A percentile compares a stretch with the other conserved stretches of the same genome.
These are phyloP conservation scores for Pristiophorus japonicus DNA, from an alignment of 2,113 vertebrate species.

Conservation along the genomic window DNA sequence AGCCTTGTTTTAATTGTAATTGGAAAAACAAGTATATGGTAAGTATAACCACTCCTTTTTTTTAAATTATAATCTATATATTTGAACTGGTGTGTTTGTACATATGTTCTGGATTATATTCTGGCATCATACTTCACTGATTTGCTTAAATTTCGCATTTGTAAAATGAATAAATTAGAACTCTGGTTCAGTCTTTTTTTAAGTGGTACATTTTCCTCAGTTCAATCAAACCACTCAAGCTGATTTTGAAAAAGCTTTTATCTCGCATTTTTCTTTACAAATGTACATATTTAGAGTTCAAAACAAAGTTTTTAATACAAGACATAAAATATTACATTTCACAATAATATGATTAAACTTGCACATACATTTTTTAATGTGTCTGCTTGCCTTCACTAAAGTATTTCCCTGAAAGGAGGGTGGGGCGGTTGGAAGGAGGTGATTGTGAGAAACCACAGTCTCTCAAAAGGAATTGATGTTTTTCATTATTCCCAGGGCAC, in stretches of 20 bases:
- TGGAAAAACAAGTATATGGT: not conserved
- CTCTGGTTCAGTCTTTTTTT: not conserved
- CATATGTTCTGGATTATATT: not conserved
- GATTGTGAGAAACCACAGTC: not conserved
- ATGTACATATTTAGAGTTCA: not conserved
- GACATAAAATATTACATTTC: not conserved
- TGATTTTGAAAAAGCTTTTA: not conserved
- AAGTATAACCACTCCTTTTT: not conserved
- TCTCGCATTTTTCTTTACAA: not conserved
- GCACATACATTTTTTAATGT: not conserved
- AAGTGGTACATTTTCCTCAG: not conserved
- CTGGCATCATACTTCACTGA: not conserved
- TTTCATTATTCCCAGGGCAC: not conserved
- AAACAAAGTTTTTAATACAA: not conserved
- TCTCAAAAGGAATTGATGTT: not conserved
- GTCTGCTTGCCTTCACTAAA: not conserved
- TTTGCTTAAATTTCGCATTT: not conserved
- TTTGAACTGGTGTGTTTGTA: not conserved
- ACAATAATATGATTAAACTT: not conserved
- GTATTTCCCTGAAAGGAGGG: not conserved
- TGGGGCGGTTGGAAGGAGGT: not conserved
- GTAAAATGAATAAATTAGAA: not conserved
- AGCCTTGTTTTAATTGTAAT: not conserved
- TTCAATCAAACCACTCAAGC: too few relatives aligned
- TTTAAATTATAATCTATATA: not conserved